Evolutionary conservation across 2,113 vertebrate species (phyloP).

Genomic region (Scatophagus argus): DNA sequence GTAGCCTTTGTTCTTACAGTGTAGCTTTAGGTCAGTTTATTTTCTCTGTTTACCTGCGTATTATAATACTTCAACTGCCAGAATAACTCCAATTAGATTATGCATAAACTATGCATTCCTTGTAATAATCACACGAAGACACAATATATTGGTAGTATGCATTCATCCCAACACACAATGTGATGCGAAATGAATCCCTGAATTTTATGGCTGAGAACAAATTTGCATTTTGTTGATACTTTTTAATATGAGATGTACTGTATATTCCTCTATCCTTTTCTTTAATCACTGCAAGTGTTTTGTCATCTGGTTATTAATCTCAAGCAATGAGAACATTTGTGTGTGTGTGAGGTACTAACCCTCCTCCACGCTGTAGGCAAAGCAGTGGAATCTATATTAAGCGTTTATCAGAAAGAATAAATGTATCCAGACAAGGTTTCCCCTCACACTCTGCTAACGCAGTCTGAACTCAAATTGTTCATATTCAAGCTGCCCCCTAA

Average conservation of each 20-base stretch:
- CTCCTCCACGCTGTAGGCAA: conserved; percentile 12
- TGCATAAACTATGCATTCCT: neutral
- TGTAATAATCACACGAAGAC: neutral
- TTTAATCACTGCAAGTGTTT: neutral
- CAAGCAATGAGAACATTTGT: neutral
- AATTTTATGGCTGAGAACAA: too few species aligned
- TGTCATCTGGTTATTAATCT: neutral
- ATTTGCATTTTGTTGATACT: neutral
- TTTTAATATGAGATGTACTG: neutral
- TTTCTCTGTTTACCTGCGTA: neutral
- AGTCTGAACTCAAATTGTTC: conserved; percentile 68
- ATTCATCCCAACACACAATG: conserved; percentile 1
- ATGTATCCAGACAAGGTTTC: conserved; percentile 61
- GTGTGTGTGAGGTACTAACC: conserved; percentile 1
- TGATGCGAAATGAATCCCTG: neutral
- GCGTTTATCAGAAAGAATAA: conserved; percentile 70
- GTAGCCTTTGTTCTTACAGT: neutral
- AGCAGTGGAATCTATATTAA: conserved; percentile 28
- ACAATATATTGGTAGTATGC: neutral
- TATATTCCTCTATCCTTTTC: neutral
- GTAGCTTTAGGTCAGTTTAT: neutral
- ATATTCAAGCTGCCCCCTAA: conserved; percentile 58
- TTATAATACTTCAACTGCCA: neutral
- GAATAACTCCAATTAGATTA: neutral
- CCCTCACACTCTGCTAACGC: conserved; percentile 50